Evolutionary conservation across 2,888 invertebrate genomes (phyloP).

Genomic region (Aphrophora alni): DNA sequence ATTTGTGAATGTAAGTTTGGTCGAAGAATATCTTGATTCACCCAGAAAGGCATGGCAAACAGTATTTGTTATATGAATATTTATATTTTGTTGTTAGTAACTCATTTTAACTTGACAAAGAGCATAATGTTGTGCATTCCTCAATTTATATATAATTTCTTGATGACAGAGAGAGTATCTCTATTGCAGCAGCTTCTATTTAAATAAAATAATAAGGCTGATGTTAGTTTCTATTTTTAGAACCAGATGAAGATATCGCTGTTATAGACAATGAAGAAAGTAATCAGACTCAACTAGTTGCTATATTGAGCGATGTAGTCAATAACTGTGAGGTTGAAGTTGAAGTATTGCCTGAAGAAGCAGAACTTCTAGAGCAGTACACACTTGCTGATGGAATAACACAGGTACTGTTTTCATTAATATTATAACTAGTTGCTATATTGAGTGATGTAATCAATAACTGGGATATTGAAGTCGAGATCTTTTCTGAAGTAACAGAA

Average conservation of each 20-base stretch:
- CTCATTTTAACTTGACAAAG: no score
- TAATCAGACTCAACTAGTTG: constrained; percentile 47
- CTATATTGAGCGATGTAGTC: constrained; percentile 49
- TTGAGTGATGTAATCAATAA: constrained; percentile 47
- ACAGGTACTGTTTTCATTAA: no score
- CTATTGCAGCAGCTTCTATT: no score
- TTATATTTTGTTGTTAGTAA: no score
- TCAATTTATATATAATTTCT: no score
- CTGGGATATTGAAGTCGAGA: constrained; percentile 53
- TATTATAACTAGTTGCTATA: constrained; percentile 51
- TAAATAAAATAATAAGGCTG: no score
- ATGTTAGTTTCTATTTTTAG: not conserved
- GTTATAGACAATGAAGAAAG: constrained; percentile 37
- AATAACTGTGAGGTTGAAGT: constrained; percentile 52
- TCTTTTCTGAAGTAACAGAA: constrained; percentile 54
- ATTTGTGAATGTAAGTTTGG: no score
- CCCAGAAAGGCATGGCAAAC: no score
- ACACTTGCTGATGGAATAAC: not conserved
- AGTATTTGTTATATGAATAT: no score
- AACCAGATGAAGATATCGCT: not conserved
- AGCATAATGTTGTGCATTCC: no score
- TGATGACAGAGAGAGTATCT: no score
- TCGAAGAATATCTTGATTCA: no score
- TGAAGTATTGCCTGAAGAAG: constrained; percentile 55
- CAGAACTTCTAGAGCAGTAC: constrained; percentile 41